Conservation (phyloP, 37 sponge, comb jelly and placozoan species). For the Bolinopsis microptera region DNA sequence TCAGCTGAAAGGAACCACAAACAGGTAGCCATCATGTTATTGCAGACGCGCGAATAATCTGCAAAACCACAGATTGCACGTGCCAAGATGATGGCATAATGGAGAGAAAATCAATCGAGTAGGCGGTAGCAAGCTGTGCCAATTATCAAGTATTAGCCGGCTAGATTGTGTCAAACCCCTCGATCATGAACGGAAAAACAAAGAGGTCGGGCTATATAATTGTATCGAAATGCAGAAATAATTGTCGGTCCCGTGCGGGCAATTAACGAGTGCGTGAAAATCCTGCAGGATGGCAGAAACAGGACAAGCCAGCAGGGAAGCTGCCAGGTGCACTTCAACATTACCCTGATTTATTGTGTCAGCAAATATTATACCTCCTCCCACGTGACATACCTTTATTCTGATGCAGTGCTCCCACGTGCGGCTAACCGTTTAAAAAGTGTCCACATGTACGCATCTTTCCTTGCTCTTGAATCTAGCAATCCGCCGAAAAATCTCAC, state of each 20-base stretch:
- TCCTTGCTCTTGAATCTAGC: background rate
- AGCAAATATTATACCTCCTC: background rate
- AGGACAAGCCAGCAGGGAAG: background rate
- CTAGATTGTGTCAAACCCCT: background rate
- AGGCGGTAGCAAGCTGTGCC: background rate
- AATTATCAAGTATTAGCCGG: background rate
- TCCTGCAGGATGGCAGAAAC: background rate
- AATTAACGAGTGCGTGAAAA: background rate
- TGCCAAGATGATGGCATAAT: background rate
- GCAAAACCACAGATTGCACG: background rate
- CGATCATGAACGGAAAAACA: slow-evolving; percentile 3
- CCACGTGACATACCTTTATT: background rate
- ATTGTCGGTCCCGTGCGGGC: slow-evolving; percentile 31
- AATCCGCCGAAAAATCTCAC: slow-evolving; percentile 14
- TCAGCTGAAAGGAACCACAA: background rate
- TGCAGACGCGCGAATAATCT: background rate
- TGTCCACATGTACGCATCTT: background rate
- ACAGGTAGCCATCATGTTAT: background rate
- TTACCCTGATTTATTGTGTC: background rate
- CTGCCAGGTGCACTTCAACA: background rate
- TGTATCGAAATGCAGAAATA: slow-evolving; percentile 20
- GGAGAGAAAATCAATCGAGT: background rate
- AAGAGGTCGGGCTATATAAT: background rate
- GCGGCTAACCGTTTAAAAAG: background rate
- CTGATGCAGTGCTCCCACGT: background rate